phyloP scores from a whole-genome alignment of 2,797 vertebrate species.

The Acanthiza pusilla region DNA sequence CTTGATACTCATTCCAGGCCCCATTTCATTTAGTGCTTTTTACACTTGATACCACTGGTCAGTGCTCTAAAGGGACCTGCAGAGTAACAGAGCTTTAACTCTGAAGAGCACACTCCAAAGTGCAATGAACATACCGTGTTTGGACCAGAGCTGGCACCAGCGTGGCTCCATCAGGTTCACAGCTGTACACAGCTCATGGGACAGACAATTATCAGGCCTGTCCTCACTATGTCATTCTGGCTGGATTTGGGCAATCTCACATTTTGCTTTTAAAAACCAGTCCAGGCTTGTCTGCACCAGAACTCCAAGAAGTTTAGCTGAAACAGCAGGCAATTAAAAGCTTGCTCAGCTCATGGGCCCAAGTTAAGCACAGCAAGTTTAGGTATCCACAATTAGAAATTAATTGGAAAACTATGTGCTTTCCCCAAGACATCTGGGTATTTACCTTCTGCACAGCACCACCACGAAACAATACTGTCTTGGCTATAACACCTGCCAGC shows the following conservation, averaged over 20 bases:
- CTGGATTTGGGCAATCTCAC: neutral
- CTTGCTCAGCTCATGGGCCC: neutral
- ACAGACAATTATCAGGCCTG: neutral
- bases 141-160: neutral
- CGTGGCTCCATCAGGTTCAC: fast-evolving
- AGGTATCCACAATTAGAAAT: neutral
- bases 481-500: neutral
- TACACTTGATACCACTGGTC: fast-evolving
- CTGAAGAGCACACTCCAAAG: neutral
- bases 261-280: neutral
- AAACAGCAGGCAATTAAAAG: neutral
- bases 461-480: neutral
- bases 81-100: neutral
- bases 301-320: neutral
- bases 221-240: neutral
- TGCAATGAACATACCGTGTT: fast-evolving
- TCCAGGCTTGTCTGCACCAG: neutral
- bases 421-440: neutral
- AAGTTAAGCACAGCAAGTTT: neutral
- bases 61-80: neutral
- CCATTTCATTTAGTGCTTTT: neutral
- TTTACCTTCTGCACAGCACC: neutral
- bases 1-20: neutral
- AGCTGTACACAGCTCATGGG: fast-evolving
- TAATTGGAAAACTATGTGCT: neutral